Base-by-base conservation (phyloP, 2,888 invertebrate genomes). In the Tenthredo notha region DNA sequence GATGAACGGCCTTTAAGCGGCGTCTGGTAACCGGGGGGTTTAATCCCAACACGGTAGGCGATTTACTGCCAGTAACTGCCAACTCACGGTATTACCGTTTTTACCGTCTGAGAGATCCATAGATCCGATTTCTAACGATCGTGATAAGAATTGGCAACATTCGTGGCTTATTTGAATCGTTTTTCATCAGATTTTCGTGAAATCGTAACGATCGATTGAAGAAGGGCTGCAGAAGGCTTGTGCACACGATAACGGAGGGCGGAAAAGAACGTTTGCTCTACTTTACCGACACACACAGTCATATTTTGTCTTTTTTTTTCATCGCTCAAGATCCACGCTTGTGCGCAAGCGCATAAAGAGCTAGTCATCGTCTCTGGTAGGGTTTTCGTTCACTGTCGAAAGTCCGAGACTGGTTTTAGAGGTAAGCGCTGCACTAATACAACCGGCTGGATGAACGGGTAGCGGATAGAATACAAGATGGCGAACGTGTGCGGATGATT, bases 401-500 rank as follows among this genome's bases (percentile, higher is more conserved):
- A 80, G 80, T 80, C 80, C 80, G 61, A 80, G 80, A 80, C 80
- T 80, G 80, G 80, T 80, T 80, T 80, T 61, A 58, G 80, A 80
- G 80, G 80, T 40, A 80, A 61, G 78, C 78, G 33, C 61, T 61
- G n/a, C 72, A 72, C 37, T n/a, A 33, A 54, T n/a, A 80, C 58
- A 37, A 80, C n/a, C 80, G 50, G 58, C 58, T 54, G n/a, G n/a
- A 54, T 1, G 18, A 80, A 33, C 78, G 54, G 80, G 40, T 58
- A 80, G 12, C 80, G 80, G 40, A 25, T 67, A 67, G 67, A 29
- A 40, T 80, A 58, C 90, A 92, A 92, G 91, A 92, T 92, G 92
- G 92, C 92, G 92, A 90, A 89, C 87, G 87, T 88, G 89, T 88
- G 88, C 86, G 90, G 89, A 90, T 88, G 87, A 87, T 88, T 86